These are phyloP conservation scores for Rhegmatorhina hoffmannsi DNA, from an alignment of 2,113 vertebrate genomes.

Conservation along the genomic window DNA sequence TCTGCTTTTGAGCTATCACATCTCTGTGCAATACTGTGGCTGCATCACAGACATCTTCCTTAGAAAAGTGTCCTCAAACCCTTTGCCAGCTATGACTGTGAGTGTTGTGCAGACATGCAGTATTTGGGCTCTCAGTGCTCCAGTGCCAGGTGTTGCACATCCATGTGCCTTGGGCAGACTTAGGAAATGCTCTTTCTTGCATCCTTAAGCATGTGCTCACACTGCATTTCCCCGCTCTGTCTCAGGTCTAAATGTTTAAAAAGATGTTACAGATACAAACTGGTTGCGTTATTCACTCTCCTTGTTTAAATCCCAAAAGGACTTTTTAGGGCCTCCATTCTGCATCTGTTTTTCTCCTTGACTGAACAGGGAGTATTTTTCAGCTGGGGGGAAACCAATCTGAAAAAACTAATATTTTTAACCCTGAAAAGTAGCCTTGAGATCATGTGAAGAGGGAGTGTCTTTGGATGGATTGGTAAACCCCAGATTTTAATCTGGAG, in stretches of 20 bases:
- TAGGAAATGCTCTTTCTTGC: not conserved
- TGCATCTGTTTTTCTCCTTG: not conserved
- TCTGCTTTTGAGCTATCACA: not conserved
- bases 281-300: not conserved
- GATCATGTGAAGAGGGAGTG: not conserved
- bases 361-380: not conserved
- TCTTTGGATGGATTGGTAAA: not conserved
- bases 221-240: not conserved
- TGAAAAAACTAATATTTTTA: not conserved
- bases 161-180: not conserved
- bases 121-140: not conserved
- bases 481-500: not conserved
- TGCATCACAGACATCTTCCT: not conserved
- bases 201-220: not conserved
- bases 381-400: not conserved
- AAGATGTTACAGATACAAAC: not conserved
- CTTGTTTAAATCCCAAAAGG: not conserved
- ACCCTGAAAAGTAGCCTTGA: not conserved
- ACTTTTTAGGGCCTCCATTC: not conserved
- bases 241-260: not conserved
- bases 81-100: not conserved
- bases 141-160: fast-evolving
- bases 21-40: not conserved
- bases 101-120: not conserved
- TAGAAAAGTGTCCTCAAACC: not conserved